Percentiles rank a stretch among this genome's conserved stretches.
These are phyloP conservation scores for Eutolmus rufibarbis DNA, from an alignment of 2,888 invertebrate genomes.

Conservation along the genomic window DNA sequence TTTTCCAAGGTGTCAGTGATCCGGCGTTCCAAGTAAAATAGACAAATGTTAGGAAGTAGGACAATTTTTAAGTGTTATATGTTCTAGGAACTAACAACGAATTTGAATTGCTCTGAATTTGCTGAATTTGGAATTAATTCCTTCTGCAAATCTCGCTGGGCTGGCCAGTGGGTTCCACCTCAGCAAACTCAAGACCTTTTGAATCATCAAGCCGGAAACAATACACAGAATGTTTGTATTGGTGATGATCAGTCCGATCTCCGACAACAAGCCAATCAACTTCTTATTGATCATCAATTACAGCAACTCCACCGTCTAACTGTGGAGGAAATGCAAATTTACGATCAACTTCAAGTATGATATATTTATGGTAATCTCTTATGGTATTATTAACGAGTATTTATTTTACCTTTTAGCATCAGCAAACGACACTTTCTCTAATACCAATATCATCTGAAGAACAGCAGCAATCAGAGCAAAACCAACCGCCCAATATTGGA, in stretches of 20 bases:
- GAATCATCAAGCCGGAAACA: slow-evolving; percentile 7
- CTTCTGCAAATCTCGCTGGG: slow-evolving; percentile 62
- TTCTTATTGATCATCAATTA: slow-evolving; percentile 61
- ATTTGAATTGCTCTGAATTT: slow-evolving; percentile 61
- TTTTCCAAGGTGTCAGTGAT: slow-evolving; percentile 57
- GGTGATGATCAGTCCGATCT: slow-evolving; percentile 53
- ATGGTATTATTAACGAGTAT: background rate
- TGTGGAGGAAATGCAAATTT: slow-evolving; percentile 63
- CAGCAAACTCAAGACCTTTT: slow-evolving; percentile 51
- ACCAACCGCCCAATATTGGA: slow-evolving; percentile 55
- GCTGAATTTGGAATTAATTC: slow-evolving; percentile 62
- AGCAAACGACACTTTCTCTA: slow-evolving; percentile 59
- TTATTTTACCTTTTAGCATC: slow-evolving; percentile 53
- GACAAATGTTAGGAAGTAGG: slow-evolving; percentile 31
- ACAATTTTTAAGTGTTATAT: background rate
- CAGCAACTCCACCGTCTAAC: slow-evolving; percentile 63
- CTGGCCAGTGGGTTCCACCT: slow-evolving; percentile 57
- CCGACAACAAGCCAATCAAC: slow-evolving; percentile 56
- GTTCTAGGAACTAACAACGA: slow-evolving; percentile 60
- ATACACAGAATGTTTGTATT: slow-evolving; percentile 46
- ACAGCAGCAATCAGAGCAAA: slow-evolving; percentile 55
- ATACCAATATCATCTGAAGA: slow-evolving; percentile 59
- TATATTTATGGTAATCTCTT: slow-evolving; percentile 18
- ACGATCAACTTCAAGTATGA: slow-evolving; percentile 60
- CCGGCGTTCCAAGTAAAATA: slow-evolving; percentile 59